Evolutionary conservation across 2,113 vertebrate species (phyloP), one percentile per base, ranked within the genome.

Genomic region (Pardalotus punctatus): DNA sequence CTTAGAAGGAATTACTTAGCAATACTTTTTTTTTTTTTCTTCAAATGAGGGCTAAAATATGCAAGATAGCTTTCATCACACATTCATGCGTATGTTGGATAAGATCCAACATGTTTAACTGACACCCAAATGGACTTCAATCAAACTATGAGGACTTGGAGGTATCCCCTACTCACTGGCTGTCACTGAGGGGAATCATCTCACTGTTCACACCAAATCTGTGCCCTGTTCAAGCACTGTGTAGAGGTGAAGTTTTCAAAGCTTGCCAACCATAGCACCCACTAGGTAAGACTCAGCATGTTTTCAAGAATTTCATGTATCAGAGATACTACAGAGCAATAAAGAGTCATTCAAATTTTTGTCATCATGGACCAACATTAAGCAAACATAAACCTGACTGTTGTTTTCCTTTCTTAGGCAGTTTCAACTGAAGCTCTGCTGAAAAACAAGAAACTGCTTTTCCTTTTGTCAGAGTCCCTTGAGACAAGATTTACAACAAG

Each of bases 131-230:
- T 9, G 20, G 2, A 4, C 14, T 38, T 50, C 28, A 35, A 10
- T 25, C 2, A 5, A 65, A 31, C 5, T 57, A 23, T 42, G 24
- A 71, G 36, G 21, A 36, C 51, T 57, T 4, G 0, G 24, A 43
- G 19, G 8, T 12, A 8, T 67, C 7, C 21, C 9, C 27, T 29
- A 11, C 15, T 71, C 67, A 25, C 6, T 2, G 2, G 20, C 28
- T 47, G 28, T 31, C 3, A 0, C 23, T 40, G 35, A 43, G 3
- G 4, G 25, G 8, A 61, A 4, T 9, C 2, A 0, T 27, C 33
- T 71, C 81, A 43, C 24, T 42, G 22, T 14, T 80, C 48, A 17
- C 29, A 62, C 3, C 10, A 43, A 35, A 61, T 7, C 12, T 29
- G 5, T 47, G 36, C 8, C 25, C 13, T 51, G 9, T 40, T 81